phyloP scores from a whole-genome alignment of 2,888 invertebrate genomes.

The Amaurobius ferox region DNA sequence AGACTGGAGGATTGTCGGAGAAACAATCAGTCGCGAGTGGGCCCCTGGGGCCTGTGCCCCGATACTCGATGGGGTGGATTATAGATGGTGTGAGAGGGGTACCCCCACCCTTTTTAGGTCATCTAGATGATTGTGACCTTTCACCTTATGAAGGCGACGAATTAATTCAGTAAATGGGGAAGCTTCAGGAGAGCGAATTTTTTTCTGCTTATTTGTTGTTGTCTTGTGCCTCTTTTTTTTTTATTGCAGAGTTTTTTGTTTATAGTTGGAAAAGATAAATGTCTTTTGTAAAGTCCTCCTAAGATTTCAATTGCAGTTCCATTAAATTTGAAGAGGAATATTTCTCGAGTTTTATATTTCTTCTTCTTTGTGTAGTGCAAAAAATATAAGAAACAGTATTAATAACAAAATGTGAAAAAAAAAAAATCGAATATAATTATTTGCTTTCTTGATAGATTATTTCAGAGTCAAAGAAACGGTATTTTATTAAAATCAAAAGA shows the following conservation, averaged over 20 bases:
- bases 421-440: no score
- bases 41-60: constrained; percentile 56
- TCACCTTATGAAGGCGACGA: constrained; percentile 65
- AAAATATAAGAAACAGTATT: no score
- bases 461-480: no score
- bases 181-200: not conserved
- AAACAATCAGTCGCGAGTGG: constrained; percentile 70
- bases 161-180: constrained; percentile 64
- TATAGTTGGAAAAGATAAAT: not conserved
- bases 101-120: constrained; percentile 39
- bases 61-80: constrained; percentile 48
- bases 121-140: constrained; percentile 71
- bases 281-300: not conserved
- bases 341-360: no score
- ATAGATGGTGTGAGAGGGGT: constrained; percentile 28
- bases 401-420: no score
- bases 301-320: not conserved
- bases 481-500: no score
- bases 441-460: no score
- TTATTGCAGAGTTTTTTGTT: constrained; percentile 4
- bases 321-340: not conserved
- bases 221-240: not conserved
- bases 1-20: constrained; percentile 34
- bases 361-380: no score
- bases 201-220: not conserved